These are phyloP conservation scores for Sylvia atricapilla DNA, from an alignment of 2,113 vertebrate species.

Conservation along the genomic window DNA sequence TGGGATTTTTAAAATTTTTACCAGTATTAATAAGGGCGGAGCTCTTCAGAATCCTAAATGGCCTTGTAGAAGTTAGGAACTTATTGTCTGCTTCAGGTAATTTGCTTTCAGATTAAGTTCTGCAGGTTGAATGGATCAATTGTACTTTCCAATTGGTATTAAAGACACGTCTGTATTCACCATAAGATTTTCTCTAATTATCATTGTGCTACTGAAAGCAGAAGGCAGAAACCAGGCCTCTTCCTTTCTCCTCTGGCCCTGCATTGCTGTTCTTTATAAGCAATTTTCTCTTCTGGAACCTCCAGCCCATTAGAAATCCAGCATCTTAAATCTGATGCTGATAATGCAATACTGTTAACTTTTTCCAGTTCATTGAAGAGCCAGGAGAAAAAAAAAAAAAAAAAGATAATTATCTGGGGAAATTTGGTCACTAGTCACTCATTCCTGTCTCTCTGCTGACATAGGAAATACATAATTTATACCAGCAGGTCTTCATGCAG, in stretches of 20 bases:
- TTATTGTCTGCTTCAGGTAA: not conserved
- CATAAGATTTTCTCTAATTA: not conserved
- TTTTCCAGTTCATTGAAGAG: not conserved
- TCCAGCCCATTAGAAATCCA: not conserved
- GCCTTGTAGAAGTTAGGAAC: not conserved
- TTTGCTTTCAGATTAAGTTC: not conserved
- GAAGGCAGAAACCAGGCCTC: not conserved
- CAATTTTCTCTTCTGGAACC: not conserved
- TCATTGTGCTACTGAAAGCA: not conserved
- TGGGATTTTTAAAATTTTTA: not conserved
- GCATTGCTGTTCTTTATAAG: not conserved
- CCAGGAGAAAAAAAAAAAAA: not conserved
- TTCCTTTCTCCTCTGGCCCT: not conserved
- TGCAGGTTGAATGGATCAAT: not conserved
- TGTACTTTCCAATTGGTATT: not conserved
- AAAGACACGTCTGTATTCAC: not conserved
- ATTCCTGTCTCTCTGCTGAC: not conserved
- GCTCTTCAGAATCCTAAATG: not conserved
- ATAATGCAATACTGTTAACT: not conserved
- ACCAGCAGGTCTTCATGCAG: not conserved
- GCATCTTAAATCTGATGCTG: not conserved
- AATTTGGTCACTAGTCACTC: not conserved
- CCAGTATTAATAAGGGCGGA: not conserved
- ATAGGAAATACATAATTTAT: conserved; percentile 30
- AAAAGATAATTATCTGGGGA: not conserved